These are phyloP conservation scores for Athripsodes cinereus DNA, from an alignment of 2,888 invertebrate genomes.

Conservation along the genomic window DNA sequence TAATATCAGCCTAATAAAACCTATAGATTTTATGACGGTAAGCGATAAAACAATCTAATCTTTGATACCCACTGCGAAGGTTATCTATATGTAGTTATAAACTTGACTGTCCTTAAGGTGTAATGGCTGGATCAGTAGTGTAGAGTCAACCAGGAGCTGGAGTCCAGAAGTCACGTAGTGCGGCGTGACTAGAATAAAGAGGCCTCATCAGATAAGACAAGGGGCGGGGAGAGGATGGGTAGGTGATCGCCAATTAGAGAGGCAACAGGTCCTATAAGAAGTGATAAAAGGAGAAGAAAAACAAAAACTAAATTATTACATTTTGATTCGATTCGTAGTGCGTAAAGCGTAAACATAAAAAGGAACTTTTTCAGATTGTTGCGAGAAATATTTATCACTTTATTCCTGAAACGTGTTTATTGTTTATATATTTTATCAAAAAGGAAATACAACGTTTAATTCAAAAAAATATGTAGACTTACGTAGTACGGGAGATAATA, in stretches of 20 bases:
- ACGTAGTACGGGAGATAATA: too few relatives aligned
- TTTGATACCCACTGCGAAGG: too few relatives aligned
- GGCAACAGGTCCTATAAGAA: constrained; percentile 6
- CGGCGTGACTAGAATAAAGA: constrained; percentile 9
- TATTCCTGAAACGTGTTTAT: too few relatives aligned
- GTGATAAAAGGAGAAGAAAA: not conserved
- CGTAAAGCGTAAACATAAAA: not conserved
- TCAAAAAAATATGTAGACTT: too few relatives aligned
- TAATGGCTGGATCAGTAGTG: not conserved
- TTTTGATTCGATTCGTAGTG: not conserved
- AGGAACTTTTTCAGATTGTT: not conserved
- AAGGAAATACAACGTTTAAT: too few relatives aligned
- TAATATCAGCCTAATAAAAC: too few relatives aligned
- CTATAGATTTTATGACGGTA: too few relatives aligned
- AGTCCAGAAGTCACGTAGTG: constrained; percentile 7
- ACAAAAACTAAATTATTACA: not conserved
- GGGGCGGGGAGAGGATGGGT: not conserved
- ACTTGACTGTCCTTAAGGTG: not conserved
- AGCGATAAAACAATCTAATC: too few relatives aligned
- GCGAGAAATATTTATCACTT: too few relatives aligned
- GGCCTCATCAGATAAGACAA: not conserved
- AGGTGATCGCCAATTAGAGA: constrained; percentile 1
- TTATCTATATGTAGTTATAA: not conserved
- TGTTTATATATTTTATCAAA: too few relatives aligned
- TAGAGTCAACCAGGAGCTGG: not conserved